Evolutionary conservation across 2,888 invertebrate species (phyloP), one percentile per base, ranked within the genome.

Genomic region (Octodonta nipae): DNA sequence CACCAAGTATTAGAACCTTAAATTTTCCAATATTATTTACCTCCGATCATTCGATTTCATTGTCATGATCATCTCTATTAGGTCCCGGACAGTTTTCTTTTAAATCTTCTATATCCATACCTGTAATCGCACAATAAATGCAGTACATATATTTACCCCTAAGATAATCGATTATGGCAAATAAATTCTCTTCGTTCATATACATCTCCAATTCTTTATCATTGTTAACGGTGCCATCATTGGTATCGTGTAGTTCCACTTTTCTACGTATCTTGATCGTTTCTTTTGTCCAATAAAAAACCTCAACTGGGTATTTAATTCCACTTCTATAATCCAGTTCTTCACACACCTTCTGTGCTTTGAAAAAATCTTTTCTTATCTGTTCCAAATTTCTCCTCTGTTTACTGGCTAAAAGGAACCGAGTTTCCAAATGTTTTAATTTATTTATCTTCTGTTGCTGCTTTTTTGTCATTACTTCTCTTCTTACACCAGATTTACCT

Each of bases 121-220:
- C 83, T 28, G 68, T 68, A 4, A 73, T 70, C 7, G 77, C 81
- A 65, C 86, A 86, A 78, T 83, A 86, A 31, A 80, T 70, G 52
- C 86, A 86, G 56, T 83, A 86, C 33, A 65, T 66, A 56, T 85
- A 75, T 20, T 67, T 71, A n/a, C 63, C 66, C 34, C 84, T 65
- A 33, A 86, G 59, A 56, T 86, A 83, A 37, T 52, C 45, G 29
- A 60, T 54, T 32, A 61, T 44, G 22, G 47, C 42, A 37, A 40
- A 42, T 12, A 61, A 44, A 36, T 55, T 54, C 37, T 54, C 68
- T 44, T 60, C 59, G n/a, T 50, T 54, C 22, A 51, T 45, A 34
- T 45, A 44, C 26, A 42, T 44, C 39, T 51, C 46, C 45, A 52
- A 54, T 32, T 54, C 50, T 28, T 48, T 46, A 36, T 50, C 51